Conservation (phyloP, 1,140 invertebrate species). For the Trialeurodes vaporariorum region DNA sequence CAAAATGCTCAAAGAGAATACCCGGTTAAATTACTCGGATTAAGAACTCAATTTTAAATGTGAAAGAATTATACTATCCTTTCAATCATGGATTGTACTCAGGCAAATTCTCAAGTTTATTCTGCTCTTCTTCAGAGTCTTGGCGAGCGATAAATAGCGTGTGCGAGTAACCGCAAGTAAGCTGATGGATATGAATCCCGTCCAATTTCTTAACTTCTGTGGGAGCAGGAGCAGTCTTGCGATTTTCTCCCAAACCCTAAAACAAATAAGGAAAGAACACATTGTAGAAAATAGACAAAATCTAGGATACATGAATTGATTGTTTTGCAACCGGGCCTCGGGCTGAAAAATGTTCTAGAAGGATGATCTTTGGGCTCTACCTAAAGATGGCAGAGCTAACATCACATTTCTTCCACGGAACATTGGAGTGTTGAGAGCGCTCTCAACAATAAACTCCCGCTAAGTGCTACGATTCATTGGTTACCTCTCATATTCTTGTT, state of each 20-base stretch:
- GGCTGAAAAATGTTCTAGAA: not conserved
- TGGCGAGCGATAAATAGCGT: slow-evolving; percentile 58
- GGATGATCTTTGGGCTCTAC: not conserved
- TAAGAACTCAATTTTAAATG: no score
- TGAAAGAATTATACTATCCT: no score
- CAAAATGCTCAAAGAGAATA: not conserved
- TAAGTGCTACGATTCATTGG: no score
- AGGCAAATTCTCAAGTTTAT: slow-evolving; percentile 47
- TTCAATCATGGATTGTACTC: slow-evolving; percentile 35
- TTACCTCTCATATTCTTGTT: no score
- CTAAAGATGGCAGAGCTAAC: not conserved
- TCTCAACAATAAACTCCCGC: slow-evolving; percentile 2
- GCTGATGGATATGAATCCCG: slow-evolving; percentile 62
- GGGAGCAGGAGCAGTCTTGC: slow-evolving; percentile 76
- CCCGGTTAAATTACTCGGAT: not conserved
- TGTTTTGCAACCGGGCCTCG: not conserved
- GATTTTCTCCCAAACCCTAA: slow-evolving; percentile 75
- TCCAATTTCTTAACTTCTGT: slow-evolving; percentile 77
- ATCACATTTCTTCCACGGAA: not conserved
- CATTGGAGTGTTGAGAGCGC: not conserved
- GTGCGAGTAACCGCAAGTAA: slow-evolving; percentile 75
- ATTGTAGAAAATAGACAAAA: not conserved
- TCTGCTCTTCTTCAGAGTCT: slow-evolving; percentile 50
- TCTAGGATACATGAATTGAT: not conserved
- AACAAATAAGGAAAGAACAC: slow-evolving; percentile 14